Conservation (phyloP, 2,888 invertebrate species). For the Chouioia cunea region DNA sequence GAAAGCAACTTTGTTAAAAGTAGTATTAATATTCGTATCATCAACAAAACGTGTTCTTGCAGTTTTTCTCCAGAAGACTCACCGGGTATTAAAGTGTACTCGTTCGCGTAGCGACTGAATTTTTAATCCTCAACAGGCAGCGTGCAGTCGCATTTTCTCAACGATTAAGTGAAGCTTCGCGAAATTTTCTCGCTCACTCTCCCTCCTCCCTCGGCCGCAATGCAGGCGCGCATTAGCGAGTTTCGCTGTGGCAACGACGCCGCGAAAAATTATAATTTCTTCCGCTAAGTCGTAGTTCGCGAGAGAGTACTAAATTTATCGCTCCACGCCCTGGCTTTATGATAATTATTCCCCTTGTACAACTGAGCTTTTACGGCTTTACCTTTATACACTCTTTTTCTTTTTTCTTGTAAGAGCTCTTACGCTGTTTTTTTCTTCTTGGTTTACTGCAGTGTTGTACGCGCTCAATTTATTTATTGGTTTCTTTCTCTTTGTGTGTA, state of each 20-base stretch:
- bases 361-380: constrained; percentile 24
- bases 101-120: constrained; percentile 14
- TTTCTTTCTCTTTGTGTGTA: too few species aligned
- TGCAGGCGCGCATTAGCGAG: constrained; percentile 52
- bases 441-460: too few species aligned
- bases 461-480: too few species aligned
- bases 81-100: too few species aligned
- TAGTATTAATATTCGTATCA: too few species aligned
- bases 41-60: background rate
- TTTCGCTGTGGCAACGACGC: constrained; percentile 35
- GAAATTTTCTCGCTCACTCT: constrained; percentile 46
- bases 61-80: too few species aligned
- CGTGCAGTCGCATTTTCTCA: constrained; percentile 51
- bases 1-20: too few species aligned
- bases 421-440: too few species aligned
- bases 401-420: too few species aligned
- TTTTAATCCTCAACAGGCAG: constrained; percentile 25
- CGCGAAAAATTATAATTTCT: constrained; percentile 53
- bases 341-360: constrained; percentile 24
- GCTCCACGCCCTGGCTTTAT: constrained; percentile 26
- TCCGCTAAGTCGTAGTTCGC: constrained; percentile 38
- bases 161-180: constrained; percentile 50
- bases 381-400: too few species aligned
- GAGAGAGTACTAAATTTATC: constrained; percentile 48
- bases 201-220: constrained; percentile 47